Percentiles rank a stretch among this genome's conserved stretches.
Conservation (phyloP, 2,797 vertebrate species). For the Catostomus latipinnis region DNA sequence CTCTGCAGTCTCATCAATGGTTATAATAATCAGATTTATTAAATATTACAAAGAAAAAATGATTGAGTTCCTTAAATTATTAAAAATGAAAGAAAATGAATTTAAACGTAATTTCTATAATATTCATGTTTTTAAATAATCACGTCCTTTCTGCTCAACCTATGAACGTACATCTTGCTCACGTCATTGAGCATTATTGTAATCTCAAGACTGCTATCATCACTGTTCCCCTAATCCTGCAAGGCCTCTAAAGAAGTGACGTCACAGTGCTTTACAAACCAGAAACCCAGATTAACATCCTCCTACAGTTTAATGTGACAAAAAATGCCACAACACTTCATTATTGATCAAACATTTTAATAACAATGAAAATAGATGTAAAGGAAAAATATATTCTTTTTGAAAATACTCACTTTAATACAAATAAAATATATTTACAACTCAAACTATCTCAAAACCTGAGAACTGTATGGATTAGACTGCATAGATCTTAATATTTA, state of each 20-base stretch:
- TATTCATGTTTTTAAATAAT: neutral
- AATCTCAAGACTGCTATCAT: conserved; percentile 19
- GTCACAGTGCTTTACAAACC: neutral
- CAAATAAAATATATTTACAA: conserved; percentile 19
- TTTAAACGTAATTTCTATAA: neutral
- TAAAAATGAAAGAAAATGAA: neutral
- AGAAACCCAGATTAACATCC: neutral
- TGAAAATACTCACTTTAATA: conserved; percentile 22
- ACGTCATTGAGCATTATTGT: conserved; percentile 2
- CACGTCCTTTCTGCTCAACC: neutral
- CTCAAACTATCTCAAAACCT: neutral
- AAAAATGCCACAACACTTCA: neutral
- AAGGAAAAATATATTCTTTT: conserved; percentile 16
- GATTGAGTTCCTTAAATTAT: too few relatives aligned
- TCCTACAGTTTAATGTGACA: neutral
- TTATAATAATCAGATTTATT: neutral
- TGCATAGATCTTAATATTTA: neutral
- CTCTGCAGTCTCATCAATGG: neutral
- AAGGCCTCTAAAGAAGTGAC: conserved; percentile 1
- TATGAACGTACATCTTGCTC: neutral
- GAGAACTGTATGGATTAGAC: neutral
- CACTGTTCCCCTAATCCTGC: conserved; percentile 47
- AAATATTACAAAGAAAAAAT: too few relatives aligned
- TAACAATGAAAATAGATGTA: conserved; percentile 25
- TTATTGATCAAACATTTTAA: neutral